A percentile compares a stretch with the other conserved stretches of the same genome.
phyloP scores from a whole-genome alignment of 2,113 vertebrate species.

The Trematomus loennbergii region DNA sequence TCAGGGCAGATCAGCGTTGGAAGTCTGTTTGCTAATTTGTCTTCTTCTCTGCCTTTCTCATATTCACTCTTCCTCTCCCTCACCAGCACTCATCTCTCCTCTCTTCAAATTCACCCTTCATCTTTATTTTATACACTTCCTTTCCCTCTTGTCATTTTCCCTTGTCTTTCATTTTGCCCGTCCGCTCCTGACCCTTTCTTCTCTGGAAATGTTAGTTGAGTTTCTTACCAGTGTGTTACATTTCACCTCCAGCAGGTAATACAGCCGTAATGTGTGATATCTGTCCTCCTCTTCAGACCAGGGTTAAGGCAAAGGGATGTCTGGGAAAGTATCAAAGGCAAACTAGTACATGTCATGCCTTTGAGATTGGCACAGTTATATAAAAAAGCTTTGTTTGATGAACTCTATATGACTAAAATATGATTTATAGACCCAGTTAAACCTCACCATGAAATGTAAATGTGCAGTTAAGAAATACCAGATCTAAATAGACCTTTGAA shows the following conservation, averaged over 20 bases:
- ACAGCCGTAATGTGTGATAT: slow-evolving; percentile 10
- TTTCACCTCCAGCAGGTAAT: slow-evolving; percentile 32
- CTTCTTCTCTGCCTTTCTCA: slow-evolving; percentile 2
- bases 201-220: slow-evolving; percentile 19
- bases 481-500: background rate
- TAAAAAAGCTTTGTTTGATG: background rate
- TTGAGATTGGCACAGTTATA: background rate
- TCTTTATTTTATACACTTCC: slow-evolving; percentile 11
- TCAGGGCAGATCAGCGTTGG: slow-evolving; percentile 36
- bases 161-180: background rate
- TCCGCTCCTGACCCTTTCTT: slow-evolving; percentile 5
- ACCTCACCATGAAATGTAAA: background rate
- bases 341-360: background rate
- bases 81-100: background rate
- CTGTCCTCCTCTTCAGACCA: slow-evolving; percentile 23
- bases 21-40: slow-evolving; percentile 66
- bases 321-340: slow-evolving; percentile 9
- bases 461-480: background rate
- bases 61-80: background rate
- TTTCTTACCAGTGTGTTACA: slow-evolving; percentile 21
- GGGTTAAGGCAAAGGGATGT: background rate
- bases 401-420: background rate
- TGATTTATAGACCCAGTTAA: background rate
- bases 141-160: slow-evolving; percentile 6
- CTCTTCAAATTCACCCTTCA: background rate